These are phyloP conservation scores for Chrysodeixis includens DNA, from an alignment of 2,888 invertebrate genomes.

Conservation along the genomic window DNA sequence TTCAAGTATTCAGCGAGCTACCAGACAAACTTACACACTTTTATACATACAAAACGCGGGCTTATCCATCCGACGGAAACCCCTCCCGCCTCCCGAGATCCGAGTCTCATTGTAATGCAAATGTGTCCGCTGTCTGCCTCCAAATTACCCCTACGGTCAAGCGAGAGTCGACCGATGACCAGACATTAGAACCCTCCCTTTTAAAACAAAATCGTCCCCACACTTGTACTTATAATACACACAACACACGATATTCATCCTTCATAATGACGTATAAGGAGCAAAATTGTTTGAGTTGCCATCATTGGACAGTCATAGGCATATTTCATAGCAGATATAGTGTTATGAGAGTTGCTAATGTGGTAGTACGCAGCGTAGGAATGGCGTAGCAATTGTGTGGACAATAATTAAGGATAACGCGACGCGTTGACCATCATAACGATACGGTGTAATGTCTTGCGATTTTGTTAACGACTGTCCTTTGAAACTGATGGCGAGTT, in stretches of 20 bases:
- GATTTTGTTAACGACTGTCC: constrained; percentile 77
- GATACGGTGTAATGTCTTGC: constrained; percentile 78
- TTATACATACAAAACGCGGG: constrained; percentile 79
- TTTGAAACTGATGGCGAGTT: constrained; percentile 49
- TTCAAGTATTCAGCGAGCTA: constrained; percentile 76
- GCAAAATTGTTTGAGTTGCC: constrained; percentile 63
- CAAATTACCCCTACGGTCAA: constrained; percentile 88
- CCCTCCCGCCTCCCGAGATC: constrained; percentile 74
- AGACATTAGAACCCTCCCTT: constrained; percentile 86
- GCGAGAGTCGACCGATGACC: constrained; percentile 82
- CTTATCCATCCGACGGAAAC: constrained; percentile 84
- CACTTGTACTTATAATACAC: constrained; percentile 58
- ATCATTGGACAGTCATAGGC: constrained; percentile 68
- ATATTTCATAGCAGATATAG: constrained; percentile 86
- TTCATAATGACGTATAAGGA: constrained; percentile 60
- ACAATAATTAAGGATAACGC: constrained; percentile 82
- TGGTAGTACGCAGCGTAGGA: constrained; percentile 78
- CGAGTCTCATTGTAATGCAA: constrained; percentile 87
- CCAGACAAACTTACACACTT: constrained; percentile 74
- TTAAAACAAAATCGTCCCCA: constrained; percentile 80
- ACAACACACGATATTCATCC: constrained; percentile 68
- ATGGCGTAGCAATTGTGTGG: constrained; percentile 82
- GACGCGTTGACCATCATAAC: constrained; percentile 73
- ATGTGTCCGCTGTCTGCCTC: constrained; percentile 88
- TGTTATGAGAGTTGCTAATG: constrained; percentile 85